These are phyloP conservation scores for Balanococcus diminutus DNA, from an alignment of 2,888 invertebrate genomes.

Conservation along the genomic window DNA sequence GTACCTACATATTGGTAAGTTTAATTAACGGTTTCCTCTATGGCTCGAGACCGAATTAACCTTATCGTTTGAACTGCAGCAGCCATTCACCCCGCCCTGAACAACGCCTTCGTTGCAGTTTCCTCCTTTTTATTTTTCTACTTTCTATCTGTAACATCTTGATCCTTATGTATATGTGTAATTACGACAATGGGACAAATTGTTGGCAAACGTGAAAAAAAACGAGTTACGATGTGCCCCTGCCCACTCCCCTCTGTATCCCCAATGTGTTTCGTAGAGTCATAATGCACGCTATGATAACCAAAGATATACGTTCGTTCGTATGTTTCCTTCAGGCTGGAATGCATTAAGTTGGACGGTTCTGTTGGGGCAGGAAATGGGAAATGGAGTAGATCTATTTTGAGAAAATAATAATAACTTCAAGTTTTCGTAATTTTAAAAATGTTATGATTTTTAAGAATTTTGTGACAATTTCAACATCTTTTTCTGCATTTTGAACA, in stretches of 20 bases:
- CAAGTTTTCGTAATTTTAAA: too few species aligned
- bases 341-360: neutral
- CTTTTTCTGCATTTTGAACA: too few species aligned
- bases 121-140: slow-evolving; percentile 5
- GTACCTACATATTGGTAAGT: neutral
- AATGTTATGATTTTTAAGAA: too few species aligned
- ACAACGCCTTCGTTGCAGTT: slow-evolving; percentile 18
- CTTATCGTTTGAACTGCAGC: slow-evolving; percentile 22
- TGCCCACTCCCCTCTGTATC: too few species aligned
- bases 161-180: slow-evolving; percentile 16
- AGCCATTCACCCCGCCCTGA: neutral
- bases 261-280: neutral
- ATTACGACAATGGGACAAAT: slow-evolving; percentile 34
- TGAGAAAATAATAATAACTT: too few species aligned
- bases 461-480: too few species aligned
- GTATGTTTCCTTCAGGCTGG: slow-evolving; percentile 1
- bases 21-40: slow-evolving; percentile 24
- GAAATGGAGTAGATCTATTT: too few species aligned
- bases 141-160: slow-evolving; percentile 20
- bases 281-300: neutral
- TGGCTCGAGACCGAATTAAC: slow-evolving; percentile 3
- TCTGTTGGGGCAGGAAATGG: neutral
- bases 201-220: slow-evolving; percentile 37
- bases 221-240: neutral
- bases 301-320: neutral